Conservation (phyloP, 53 echinoderm and acorn worm genomes). For the Apostichopus leukothele region DNA sequence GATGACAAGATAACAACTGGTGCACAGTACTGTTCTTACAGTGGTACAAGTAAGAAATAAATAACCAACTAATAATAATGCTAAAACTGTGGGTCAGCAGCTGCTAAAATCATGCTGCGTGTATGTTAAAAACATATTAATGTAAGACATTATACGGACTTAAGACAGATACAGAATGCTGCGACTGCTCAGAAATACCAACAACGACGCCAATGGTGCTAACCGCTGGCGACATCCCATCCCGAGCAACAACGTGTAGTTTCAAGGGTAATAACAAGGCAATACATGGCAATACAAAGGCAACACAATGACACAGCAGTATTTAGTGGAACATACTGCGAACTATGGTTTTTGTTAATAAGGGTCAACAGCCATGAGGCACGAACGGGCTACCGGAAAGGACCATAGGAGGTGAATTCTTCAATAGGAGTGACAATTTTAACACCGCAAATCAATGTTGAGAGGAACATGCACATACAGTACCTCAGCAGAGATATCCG, state of each 20-base stretch:
- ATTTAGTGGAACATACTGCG: not conserved
- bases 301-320: too few species aligned
- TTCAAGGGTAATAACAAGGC: not conserved
- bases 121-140: too few species aligned
- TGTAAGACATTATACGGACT: too few species aligned
- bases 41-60: too few species aligned
- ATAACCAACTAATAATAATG: too few species aligned
- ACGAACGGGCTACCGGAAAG: constrained; percentile 12
- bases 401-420: not conserved
- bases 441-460: not conserved
- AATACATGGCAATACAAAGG: not conserved
- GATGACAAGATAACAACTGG: too few species aligned
- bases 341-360: not conserved
- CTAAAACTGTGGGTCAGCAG: too few species aligned
- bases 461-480: constrained; percentile 7
- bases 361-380: constrained; percentile 42
- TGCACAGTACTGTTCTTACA: too few species aligned
- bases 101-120: too few species aligned
- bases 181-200: too few species aligned
- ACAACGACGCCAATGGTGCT: not conserved
- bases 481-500: constrained; percentile 6
- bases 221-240: not conserved
- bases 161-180: too few species aligned
- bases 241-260: not conserved
- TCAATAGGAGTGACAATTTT: not conserved